Evolutionary conservation across 2,113 vertebrate species (phyloP).

Genomic region (Pimephales promelas): DNA sequence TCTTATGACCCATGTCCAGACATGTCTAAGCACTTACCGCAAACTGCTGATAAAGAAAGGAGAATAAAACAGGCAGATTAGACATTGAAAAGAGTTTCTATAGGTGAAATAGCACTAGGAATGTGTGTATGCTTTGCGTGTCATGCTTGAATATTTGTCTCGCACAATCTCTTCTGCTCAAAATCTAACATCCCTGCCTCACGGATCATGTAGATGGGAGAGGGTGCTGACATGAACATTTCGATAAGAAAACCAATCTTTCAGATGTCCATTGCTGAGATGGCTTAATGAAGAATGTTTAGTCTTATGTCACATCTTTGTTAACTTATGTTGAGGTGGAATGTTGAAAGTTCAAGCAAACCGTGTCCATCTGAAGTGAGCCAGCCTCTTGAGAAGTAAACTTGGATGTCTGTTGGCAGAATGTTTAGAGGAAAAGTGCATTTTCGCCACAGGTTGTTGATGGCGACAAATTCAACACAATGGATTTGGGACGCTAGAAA

Average conservation of each 20-base stretch:
- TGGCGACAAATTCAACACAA: conserved; percentile 50
- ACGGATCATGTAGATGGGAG: conserved; percentile 19
- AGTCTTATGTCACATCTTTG: background rate
- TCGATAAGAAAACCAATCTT: conserved; percentile 39
- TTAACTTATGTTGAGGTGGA: background rate
- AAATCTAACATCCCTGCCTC: conserved; percentile 16
- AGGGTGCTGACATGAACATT: conserved; percentile 43
- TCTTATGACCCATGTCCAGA: conserved; percentile 55
- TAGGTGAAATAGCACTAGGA: background rate
- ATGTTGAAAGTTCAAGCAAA: conserved; percentile 35
- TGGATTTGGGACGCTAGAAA: background rate
- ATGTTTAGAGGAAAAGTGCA: conserved; percentile 44
- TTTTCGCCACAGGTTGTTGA: conserved; percentile 51
- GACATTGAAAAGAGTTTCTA: conserved; percentile 10
- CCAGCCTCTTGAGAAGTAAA: conserved; percentile 18
- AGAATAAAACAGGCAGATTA: conserved; percentile 23
- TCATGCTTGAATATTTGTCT: background rate
- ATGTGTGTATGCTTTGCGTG: background rate
- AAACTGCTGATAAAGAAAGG: conserved; percentile 41
- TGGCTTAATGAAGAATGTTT: conserved; percentile 1
- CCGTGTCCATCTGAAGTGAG: background rate
- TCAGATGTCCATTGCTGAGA: background rate
- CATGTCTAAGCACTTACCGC: conserved; percentile 47
- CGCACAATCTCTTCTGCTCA: background rate
- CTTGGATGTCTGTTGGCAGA: background rate